phyloP scores from a whole-genome alignment of 2,113 vertebrate species.

The Tetrao urogallus region DNA sequence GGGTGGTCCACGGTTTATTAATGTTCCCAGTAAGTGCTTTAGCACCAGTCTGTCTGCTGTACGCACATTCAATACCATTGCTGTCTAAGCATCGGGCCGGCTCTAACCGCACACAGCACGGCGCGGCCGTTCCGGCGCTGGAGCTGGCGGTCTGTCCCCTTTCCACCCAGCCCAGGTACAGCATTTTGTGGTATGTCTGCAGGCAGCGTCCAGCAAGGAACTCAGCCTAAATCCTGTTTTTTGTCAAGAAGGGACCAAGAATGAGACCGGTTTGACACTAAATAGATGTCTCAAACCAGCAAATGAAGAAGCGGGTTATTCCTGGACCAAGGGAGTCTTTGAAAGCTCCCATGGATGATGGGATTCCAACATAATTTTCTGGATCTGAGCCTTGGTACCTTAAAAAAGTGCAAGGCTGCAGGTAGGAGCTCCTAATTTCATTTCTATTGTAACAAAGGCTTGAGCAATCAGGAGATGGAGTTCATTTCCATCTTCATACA shows the following conservation, averaged over 20 bases:
- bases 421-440: neutral
- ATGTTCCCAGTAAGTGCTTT: constrained; percentile 48
- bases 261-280: neutral
- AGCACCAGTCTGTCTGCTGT: constrained; percentile 59
- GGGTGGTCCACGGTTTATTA: constrained; percentile 36
- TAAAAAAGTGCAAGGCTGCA: neutral
- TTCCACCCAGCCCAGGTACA: constrained; percentile 40
- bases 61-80: constrained; percentile 1
- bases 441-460: neutral
- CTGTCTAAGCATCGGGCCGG: constrained; percentile 29
- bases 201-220: neutral
- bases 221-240: neutral
- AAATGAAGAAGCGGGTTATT: neutral
- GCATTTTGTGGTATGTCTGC: constrained; percentile 11
- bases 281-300: neutral
- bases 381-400: neutral
- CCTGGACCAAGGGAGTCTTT: neutral
- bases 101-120: constrained; percentile 18
- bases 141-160: constrained; percentile 13
- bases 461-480: neutral
- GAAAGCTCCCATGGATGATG: neutral
- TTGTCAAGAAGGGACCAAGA: neutral
- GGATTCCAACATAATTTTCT: neutral
- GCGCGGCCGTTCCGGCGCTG: neutral
- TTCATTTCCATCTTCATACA: neutral